Evolutionary conservation across 1,140 invertebrate genomes (phyloP), one percentile per base, ranked within the genome.

Genomic region (Scaptomyza pallida): DNA sequence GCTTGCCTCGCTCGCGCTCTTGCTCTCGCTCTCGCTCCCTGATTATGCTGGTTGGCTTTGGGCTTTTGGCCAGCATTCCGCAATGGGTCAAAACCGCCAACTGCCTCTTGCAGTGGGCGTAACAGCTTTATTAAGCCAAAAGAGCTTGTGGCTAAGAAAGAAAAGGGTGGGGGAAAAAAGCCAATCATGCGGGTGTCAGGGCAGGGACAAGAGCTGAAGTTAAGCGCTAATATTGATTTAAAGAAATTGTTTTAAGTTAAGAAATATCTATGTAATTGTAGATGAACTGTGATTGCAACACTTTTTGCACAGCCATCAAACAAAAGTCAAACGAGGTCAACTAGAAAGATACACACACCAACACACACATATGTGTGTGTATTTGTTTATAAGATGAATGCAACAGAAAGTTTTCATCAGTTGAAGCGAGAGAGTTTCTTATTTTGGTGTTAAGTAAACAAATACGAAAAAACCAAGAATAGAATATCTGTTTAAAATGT

Each of bases 201-300:
- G 47, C 26, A 15, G 33, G 6, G 5, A 8, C 19, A 40, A 23
- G 51, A 4, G 41, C 37, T 51, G 17, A 41, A 8, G 33, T 35
- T 35, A 4, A 12, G 2, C 12, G 3, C 57, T 47, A 78, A 75
- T 78, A 82, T 83, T 83, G 62, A 83, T 72, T 78, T 55, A 72
- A n/a, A 61, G 48, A 61, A 62, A 67, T 72, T 55, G 33, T 23
- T 47, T 50, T 33, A 44, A 63, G 15, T 41, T 56, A 44, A 15
- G 37, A 41, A 41, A 16, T 51, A 8, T 17, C 30, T 5, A 50
- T 12, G n/a, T n/a, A n/a, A n/a, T n/a, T n/a, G n/a, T 50, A 33
- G 30, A 30, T 30, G 13, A 30, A n/a, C 23, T 26, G 17, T 21
- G 12, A 54, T 54, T 41, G 30, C 23, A 19, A 37, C 4, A 35